Base-by-base conservation (phyloP, 2,888 invertebrate species). In the Pterostichus madidus region DNA sequence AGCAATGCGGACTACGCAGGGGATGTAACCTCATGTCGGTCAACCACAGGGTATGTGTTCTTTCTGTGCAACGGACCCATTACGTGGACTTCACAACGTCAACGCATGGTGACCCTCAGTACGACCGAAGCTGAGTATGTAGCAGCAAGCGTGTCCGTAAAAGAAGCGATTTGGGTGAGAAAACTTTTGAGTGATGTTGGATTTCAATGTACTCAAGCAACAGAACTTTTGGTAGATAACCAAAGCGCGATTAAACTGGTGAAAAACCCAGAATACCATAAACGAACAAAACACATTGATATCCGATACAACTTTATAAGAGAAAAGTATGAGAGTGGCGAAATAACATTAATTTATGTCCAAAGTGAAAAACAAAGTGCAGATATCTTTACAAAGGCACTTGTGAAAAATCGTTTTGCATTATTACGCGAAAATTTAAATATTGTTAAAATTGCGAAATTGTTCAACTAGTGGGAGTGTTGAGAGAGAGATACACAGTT, bases 121-220 rank as follows among this genome's bases (percentile, higher is more conserved):
- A 86, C 86, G 0, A 86, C 85, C 0, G 86, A 87, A 49, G 85
- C 87, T 0, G 86, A 87, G 68, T 87, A 87, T 68, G 85, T 87
- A 31, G 84, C 86, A 5, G 82, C 86, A 13, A 75, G 85, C 10
- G 84, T 84, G 2, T 85, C 85, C 0, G 83, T 84, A 11, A 85
- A 85, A 80, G 86, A 86, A 52, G 80, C 84, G 1, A 68, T 85
- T 13, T 85, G 85, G 84, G 44, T 86, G 11, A 46, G 84, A 64
- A 53, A 80, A n/a, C 8, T 49, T 6, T 49, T 49, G 8, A 49
- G 8, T 4, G 49, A 49, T 10, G 8, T 49, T 10, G 49, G 49
- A 4, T 10, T 2, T 49, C 5, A 10, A 49, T 49, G 35, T 35
- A 6, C 4, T 49, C 3, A 3, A 49, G 49, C 49, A 13, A 49